phyloP scores from a whole-genome alignment of 2,888 invertebrate species.

The Cataglyphis rosenhaueri region DNA sequence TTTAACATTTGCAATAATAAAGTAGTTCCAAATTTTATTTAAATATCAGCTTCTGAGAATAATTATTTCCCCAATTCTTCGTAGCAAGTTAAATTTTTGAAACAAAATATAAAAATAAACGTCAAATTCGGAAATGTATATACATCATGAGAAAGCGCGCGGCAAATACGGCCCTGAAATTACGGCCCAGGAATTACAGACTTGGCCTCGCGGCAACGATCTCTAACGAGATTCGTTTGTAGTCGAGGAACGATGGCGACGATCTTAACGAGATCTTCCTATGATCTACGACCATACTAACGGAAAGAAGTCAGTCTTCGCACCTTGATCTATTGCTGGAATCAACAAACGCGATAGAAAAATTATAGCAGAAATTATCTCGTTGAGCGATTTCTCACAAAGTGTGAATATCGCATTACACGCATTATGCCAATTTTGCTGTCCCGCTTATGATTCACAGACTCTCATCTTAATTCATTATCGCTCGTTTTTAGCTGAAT shows the following conservation, averaged over 20 bases:
- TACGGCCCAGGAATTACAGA: conserved; percentile 47
- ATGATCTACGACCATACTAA: conserved; percentile 52
- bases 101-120: neutral
- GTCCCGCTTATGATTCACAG: neutral
- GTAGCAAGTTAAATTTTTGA: neutral
- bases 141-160: conserved; percentile 13
- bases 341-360: conserved; percentile 46
- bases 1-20: neutral
- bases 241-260: conserved; percentile 54
- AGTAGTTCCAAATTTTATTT: neutral
- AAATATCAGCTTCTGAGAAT: neutral
- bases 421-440: conserved; percentile 19
- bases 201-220: conserved; percentile 59
- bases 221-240: conserved; percentile 73
- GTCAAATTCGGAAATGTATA: neutral
- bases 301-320: conserved; percentile 44
- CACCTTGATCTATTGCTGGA: conserved; percentile 37
- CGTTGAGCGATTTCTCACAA: conserved; percentile 33
- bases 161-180: conserved; percentile 51
- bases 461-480: conserved; percentile 13
- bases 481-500: neutral
- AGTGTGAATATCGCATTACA: conserved; percentile 35
- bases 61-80: neutral
- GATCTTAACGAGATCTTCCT: conserved; percentile 48
- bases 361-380: conserved; percentile 50